Base-by-base conservation (phyloP, 2,113 vertebrate species). In the Tetrao urogallus region DNA sequence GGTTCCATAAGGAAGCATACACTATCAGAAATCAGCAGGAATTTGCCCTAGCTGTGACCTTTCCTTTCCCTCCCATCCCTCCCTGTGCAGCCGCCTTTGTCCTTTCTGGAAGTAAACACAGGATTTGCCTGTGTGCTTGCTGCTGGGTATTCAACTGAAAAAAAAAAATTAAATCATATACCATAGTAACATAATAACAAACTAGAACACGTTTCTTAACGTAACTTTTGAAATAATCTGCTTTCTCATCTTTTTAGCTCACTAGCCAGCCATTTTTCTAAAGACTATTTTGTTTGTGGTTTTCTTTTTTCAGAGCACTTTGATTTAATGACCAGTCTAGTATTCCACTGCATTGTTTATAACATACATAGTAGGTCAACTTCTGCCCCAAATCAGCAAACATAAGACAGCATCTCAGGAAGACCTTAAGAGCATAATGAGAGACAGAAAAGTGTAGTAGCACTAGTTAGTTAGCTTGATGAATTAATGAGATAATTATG, bases 141-240 rank as follows among this genome's bases (percentile, higher is more conserved):
- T 47, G 42, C 34, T 66, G 28, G 11, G 19, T 12, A 50, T 20
- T 50, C 79, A 42, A 28, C 19, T 45, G 13, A 60, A 11, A 36
- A 48, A 40, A 42, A 70, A n/a, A 12, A 28, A 10, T 20, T 70
- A 50, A 54, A 10, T 58, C 5, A 5, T 64, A 28, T 38, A 50
- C 14, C 0, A 0, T 27, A 11, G 10, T 13, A 56, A 4, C 19
- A 38, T 25, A 22, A 28, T 11, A 34, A 54, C 0, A 1, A 14
- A 22, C 20, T 45, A 52, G 7, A 61, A 15, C 36, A 22, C 13
- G 3, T 64, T 85, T 78, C 45, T 88, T 77, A 72, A 58, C 2
- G 6, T 1, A 82, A 12, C 15, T 6, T 64, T 64, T 91, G 60
- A 77, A 88, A 88, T 20, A 74, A 34, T 70, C 10, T 71, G 3